Evolutionary conservation across 1,140 invertebrate species (phyloP), one percentile per base, ranked within the genome.

Genomic region (Lordiphosa mommai): DNA sequence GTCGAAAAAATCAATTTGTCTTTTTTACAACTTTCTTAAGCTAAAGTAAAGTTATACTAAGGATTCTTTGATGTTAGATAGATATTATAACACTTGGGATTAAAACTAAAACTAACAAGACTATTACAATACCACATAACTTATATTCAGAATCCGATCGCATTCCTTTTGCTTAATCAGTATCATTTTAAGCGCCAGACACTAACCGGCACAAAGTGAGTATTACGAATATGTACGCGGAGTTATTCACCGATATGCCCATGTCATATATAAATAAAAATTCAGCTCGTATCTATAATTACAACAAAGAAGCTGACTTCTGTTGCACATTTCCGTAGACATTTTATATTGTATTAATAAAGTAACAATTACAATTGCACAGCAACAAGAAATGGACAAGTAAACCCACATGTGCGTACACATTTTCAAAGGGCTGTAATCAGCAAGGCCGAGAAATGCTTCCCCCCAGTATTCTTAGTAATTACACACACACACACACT

Each of bases 161-260:
- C 5, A 43, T 43, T 43, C 20, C 40, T 12, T 27, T 33, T 29
- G 52, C 32, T 58, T 55, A 76, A 84, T 84, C 77, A 68, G 67
- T 33, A 13, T 16, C 48, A 55, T 52, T 12, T 32, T n/a, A 29
- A 59, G 72, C 61, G 76, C 77, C 76, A 82, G 76, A 76, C 76
- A 82, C 77, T 76, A 82, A 77, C 77, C 76, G 76, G 72, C 76
- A 82, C 76, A 82, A 55, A 64, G 49, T 50, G 50, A 65, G 50
- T 49, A 50, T 27, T 36, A 48, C 44, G 33, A 6, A 48, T 20
- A 38, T 61, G 34, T 27, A 61, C 8, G 30, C 30, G 30, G 34
- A 57, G 43, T 37, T 57, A 47, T 44, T 29, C 44, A 52, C 46
- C 61, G 61, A 70, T 67, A 70, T 57, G 58, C 32, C 36, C 30